A percentile compares a stretch with the other conserved stretches of the same genome.
Evolutionary conservation across 2,113 vertebrate genomes (phyloP).

Genomic region (zebrafish (Danio rerio)): GRCz12tu NC_133196.1:14954001-14954500

Average conservation of each 20-base stretch:
- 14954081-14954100: no score
- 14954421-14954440: slow-evolving; percentile 67
- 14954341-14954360: slow-evolving; percentile 39
- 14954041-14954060: background rate
- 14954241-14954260: background rate
- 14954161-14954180: background rate
- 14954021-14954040: background rate
- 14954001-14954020: background rate
- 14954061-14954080: background rate
- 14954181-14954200: slow-evolving; percentile 1
- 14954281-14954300: background rate
- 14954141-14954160: background rate
- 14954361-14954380: slow-evolving; percentile 48
- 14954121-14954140: no score
- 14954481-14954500: background rate
- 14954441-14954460: slow-evolving; percentile 51
- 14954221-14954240: background rate
- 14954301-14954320: slow-evolving; percentile 42
- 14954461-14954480: slow-evolving; percentile 45
- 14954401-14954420: slow-evolving; percentile 65
- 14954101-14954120: no score
- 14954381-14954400: slow-evolving; percentile 66
- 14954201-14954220: background rate
- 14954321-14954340: slow-evolving; percentile 23
- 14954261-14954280: slow-evolving; percentile 4